phyloP scores from a whole-genome alignment of 2,113 vertebrate genomes.

The Collichthys lucidus region DNA sequence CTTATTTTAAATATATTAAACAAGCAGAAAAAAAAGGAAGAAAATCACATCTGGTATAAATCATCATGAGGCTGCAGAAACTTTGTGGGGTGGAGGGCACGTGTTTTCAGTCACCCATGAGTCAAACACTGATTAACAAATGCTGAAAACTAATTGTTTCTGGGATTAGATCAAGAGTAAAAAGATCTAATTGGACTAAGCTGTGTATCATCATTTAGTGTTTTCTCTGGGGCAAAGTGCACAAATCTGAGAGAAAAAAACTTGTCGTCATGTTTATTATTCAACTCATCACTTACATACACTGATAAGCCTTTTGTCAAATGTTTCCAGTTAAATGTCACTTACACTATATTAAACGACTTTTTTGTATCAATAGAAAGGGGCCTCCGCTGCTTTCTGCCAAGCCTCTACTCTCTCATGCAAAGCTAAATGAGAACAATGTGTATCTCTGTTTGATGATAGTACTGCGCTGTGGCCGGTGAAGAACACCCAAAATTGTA shows the following conservation, averaged over 20 bases:
- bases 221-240: not conserved
- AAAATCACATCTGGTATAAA: constrained; percentile 28
- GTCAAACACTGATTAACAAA: constrained; percentile 20
- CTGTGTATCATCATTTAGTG: not conserved
- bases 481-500: constrained; percentile 56
- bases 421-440: constrained; percentile 76
- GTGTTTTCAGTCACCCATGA: constrained; percentile 26
- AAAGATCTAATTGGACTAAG: not conserved
- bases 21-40: not conserved
- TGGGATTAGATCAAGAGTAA: constrained; percentile 12
- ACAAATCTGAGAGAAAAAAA: not conserved
- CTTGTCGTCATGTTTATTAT: constrained; percentile 5
- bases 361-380: constrained; percentile 49
- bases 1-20: not conserved
- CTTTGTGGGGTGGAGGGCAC: not conserved
- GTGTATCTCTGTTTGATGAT: constrained; percentile 72
- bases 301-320: constrained; percentile 29
- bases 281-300: not conserved
- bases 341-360: constrained; percentile 56
- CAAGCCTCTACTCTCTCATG: constrained; percentile 65
- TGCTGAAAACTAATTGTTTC: constrained; percentile 19
- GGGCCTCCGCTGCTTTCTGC: constrained; percentile 60
- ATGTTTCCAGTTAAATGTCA: constrained; percentile 67
- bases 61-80: constrained; percentile 15
- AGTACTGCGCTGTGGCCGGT: constrained; percentile 13